phyloP scores from a whole-genome alignment of 2,113 vertebrate genomes.

The Urocitellus parryii region DNA sequence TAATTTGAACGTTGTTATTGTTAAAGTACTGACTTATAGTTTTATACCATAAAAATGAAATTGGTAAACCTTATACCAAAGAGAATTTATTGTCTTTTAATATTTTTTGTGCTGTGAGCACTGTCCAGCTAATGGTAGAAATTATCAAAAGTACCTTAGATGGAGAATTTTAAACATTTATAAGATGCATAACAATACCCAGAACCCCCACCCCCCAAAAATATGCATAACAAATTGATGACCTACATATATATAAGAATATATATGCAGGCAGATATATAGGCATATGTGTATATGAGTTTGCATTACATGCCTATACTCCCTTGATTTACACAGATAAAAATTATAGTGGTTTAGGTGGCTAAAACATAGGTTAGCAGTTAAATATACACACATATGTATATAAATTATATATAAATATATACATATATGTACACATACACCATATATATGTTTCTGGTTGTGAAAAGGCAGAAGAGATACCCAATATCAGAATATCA shows the following conservation, averaged over 20 bases:
- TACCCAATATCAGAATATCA: not conserved
- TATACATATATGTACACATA: no score
- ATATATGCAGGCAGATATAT: not conserved
- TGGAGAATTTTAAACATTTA: not conserved
- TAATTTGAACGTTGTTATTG: slow-evolving; percentile 24
- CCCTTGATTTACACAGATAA: not conserved
- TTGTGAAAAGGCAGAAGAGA: not conserved
- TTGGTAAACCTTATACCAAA: slow-evolving; percentile 5
- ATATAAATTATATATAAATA: no score
- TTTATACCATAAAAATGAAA: slow-evolving; percentile 57
- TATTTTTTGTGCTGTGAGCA: not conserved
- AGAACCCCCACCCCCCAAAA: not conserved
- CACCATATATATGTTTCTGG: not conserved
- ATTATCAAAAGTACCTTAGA: not conserved
- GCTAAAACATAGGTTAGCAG: not conserved
- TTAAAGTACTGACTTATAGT: slow-evolving; percentile 34
- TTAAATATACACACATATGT: not conserved
- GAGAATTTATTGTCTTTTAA: slow-evolving; percentile 20
- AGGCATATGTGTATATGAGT: not conserved
- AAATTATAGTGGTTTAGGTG: not conserved
- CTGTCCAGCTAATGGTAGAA: not conserved
- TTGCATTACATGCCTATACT: not conserved
- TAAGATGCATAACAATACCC: not conserved
- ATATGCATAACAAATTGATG: not conserved
- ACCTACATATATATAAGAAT: not conserved